Base-by-base conservation (phyloP, 2,888 invertebrate species). In the Endomychus coccineus region DNA sequence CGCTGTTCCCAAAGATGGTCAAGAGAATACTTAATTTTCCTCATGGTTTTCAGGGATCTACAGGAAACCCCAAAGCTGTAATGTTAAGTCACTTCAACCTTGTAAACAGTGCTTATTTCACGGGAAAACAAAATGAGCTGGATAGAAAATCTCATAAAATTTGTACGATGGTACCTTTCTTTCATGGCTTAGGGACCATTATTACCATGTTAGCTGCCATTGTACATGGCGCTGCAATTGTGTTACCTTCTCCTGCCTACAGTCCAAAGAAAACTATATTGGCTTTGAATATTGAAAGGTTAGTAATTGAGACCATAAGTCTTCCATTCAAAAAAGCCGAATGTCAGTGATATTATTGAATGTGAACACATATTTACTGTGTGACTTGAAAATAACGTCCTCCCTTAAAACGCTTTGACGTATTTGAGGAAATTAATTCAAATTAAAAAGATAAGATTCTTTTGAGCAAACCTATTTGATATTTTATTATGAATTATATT, bases 151-250 rank as follows among this genome's bases (percentile, higher is more conserved):
- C 72, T 46, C 67, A 71, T 10, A 74, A 52, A 39, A 64, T 77
- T 37, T 79, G 78, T 44, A 51, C 77, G 2, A 80, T 83, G 52
- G 80, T 84, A 11, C 89, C 89, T 0, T 68, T 87, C 13, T 90
- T 87, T 58, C 91, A 92, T 61, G 85, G 81, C 19, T 89, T 78
- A 58, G 90, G 88, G 1, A 76, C 80, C 39, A 71, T 79, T 1
- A 65, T 77, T 27, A 78, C 77, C 0, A 67, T 78, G 13, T 50
- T 83, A 16, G 66, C 71, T 1, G 70, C 68, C 4, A 54, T 84
- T 13, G 68, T 76, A 16, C 68, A 73, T 51, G 83, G 81, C 0
- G 62, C 71, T 0, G 77, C 81, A 0, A 34, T 78, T 12, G 73
- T 84, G 1, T 46, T 83, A 2, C 80, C 83, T 1, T 60, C 71